Evolutionary conservation across 2,888 invertebrate species (phyloP), one percentile per base, ranked within the genome.

Genomic region (Oconnorella tubifera): DNA sequence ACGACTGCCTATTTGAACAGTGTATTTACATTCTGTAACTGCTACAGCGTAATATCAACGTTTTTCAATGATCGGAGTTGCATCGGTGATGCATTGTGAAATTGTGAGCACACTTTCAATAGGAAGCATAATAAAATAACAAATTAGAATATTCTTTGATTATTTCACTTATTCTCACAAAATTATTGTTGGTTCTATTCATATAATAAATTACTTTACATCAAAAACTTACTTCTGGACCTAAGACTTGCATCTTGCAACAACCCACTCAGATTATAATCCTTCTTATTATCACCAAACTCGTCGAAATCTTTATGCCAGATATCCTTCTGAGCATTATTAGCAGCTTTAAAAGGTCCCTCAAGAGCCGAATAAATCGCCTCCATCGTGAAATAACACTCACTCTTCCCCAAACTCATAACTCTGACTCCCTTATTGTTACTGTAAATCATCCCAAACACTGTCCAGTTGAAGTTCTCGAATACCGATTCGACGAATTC

Each of bases 311-410:
- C n/a, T 1, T n/a, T n/a, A 40, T 33, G 33, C 1, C 33, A 10
- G 1, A 58, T 27, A 10, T 28, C 56, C 2, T 10, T 31, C 31
- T 1, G 3, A 3, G 31, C 31, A 23, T n/a, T 4, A n/a, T n/a
- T n/a, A 2, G 1, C 28, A 1, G 10, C 23, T 40, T 2, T 1
- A 32, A 23, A 58, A 23, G 33, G 59, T 10, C 3, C 3, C 0
- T 25, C 1, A 1, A 33, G 59, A 27, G 33, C 25, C 2, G 23
- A n/a, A 40, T 33, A 58, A 40, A 58, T 33, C 4, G 59, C 3
- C 27, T 58, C 59, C 59, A 58, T 58, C 28, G 19, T 4, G 3
- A 58, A 58, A 32, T 40, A 14, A 10, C 48, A 58, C 2, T 40
- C 27, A 27, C 48, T 58, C 14, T 19, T 40, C 14, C 40, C 40